Conservation (phyloP, 2,113 vertebrate genomes). For the Paraplagusia blochii region DNA sequence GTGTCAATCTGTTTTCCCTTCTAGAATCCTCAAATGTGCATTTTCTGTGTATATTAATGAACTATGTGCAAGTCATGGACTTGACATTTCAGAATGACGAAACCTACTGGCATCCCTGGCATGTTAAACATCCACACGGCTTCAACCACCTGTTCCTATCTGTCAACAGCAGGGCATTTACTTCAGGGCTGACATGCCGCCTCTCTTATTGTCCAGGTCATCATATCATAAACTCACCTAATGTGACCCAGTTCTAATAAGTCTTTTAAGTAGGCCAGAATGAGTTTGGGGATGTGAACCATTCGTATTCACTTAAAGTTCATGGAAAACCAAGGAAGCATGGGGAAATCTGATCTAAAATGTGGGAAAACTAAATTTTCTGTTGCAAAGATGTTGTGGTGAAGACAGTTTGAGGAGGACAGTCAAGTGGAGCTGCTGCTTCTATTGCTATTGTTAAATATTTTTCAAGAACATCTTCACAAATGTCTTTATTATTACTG, state of each 20-base stretch:
- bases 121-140: conserved; percentile 55
- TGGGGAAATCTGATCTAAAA: conserved; percentile 30
- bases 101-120: conserved; percentile 54
- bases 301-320: conserved; percentile 20
- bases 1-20: conserved; percentile 29
- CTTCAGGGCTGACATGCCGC: conserved; percentile 43
- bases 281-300: conserved; percentile 18
- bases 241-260: conserved; percentile 35
- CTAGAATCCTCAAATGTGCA: conserved; percentile 28
- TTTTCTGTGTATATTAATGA: conserved; percentile 20
- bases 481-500: background rate
- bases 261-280: conserved; percentile 30
- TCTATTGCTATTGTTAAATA: conserved; percentile 1
- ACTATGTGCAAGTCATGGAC: conserved; percentile 54
- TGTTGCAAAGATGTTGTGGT: conserved; percentile 29
- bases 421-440: conserved; percentile 1
- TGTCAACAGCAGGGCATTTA: conserved; percentile 69
- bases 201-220: conserved; percentile 38
- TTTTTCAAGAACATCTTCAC: no score
- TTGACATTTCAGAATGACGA: conserved; percentile 51
- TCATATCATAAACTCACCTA: conserved; percentile 43
- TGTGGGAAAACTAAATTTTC: conserved; percentile 24
- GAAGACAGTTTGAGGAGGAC: conserved; percentile 3
- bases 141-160: conserved; percentile 66
- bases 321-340: conserved; percentile 36